Conservation (phyloP, 2,888 invertebrate species). For the Synergus gifuensis region DNA sequence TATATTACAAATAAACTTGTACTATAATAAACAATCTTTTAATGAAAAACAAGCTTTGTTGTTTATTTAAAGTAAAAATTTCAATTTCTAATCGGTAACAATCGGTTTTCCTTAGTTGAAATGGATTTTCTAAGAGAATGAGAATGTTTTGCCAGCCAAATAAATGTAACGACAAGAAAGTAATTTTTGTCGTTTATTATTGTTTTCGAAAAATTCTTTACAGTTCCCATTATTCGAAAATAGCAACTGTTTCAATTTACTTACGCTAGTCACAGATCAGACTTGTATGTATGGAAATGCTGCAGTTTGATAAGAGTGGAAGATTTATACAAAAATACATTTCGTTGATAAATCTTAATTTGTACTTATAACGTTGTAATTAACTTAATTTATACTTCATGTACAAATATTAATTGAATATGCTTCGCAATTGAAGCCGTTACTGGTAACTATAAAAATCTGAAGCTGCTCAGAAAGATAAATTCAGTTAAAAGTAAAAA, state of each 20-base stretch:
- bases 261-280: background rate
- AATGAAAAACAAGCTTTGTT: conserved; percentile 5
- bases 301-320: background rate
- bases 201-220: background rate
- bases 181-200: background rate
- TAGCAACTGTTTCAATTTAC: background rate
- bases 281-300: background rate
- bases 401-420: background rate
- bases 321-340: background rate
- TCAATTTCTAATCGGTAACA: too few relatives aligned
- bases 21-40: conserved; percentile 57
- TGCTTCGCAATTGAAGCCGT: background rate
- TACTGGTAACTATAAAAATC: background rate
- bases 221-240: background rate
- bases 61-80: background rate
- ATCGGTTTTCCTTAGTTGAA: too few relatives aligned
- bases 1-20: conserved; percentile 55
- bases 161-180: background rate
- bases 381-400: background rate
- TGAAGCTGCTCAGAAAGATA: background rate
- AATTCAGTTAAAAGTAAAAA: background rate
- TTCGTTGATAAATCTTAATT: background rate
- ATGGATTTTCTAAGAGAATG: too few relatives aligned
- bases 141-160: too few relatives aligned
- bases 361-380: background rate